These are phyloP conservation scores for Mamestra brassicae DNA, from an alignment of 2,888 invertebrate genomes.

Conservation along the genomic window DNA sequence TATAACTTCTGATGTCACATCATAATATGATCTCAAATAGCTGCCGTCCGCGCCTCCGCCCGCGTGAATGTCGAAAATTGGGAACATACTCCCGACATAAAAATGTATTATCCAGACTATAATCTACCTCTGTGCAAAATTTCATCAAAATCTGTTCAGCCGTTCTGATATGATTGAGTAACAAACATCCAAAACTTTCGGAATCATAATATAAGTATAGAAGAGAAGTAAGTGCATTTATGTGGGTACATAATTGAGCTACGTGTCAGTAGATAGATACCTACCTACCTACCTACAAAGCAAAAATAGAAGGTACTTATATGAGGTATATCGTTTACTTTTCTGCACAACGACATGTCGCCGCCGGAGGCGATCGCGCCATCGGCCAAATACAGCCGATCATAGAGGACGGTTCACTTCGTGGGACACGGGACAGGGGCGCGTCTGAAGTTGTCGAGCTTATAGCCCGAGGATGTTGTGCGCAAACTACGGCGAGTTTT, in stretches of 20 bases:
- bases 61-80: too few species aligned
- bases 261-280: not conserved
- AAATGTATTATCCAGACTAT: too few species aligned
- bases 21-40: too few species aligned
- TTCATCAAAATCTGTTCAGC: too few species aligned
- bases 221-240: too few species aligned
- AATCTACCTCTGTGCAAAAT: too few species aligned
- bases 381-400: conserved; percentile 9
- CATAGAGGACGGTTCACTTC: not conserved
- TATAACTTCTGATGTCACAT: too few species aligned
- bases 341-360: not conserved
- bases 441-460: not conserved
- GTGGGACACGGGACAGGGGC: not conserved
- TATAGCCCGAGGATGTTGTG: conserved; percentile 9
- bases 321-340: not conserved
- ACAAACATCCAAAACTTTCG: too few species aligned
- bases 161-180: too few species aligned
- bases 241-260: not conserved
- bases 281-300: not conserved
- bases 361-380: conserved; percentile 8
- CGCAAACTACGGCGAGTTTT: conserved; percentile 10
- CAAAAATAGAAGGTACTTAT: not conserved
- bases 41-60: too few species aligned
- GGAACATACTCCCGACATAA: too few species aligned
- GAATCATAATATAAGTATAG: too few species aligned